Percentiles rank a stretch among this genome's conserved stretches.
phyloP scores from a whole-genome alignment of 2,113 vertebrate genomes.

The Callocephalon fimbriatum region DNA sequence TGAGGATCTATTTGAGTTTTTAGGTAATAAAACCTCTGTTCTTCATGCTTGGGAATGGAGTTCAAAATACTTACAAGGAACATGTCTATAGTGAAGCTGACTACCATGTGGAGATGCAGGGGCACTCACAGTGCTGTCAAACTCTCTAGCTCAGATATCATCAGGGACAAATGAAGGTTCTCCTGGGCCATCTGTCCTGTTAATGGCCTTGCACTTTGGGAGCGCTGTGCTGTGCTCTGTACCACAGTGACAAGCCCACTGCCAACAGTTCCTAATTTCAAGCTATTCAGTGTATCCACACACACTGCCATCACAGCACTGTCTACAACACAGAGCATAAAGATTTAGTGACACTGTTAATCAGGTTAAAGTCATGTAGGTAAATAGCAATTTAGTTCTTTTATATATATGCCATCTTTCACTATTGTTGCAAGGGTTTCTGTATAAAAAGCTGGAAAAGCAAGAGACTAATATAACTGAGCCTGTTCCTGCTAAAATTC shows the following conservation, averaged over 20 bases:
- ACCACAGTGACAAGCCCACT: background rate
- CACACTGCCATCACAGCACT: background rate
- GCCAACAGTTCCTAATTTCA: background rate
- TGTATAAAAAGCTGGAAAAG: background rate
- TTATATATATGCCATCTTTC: background rate
- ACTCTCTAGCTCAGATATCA: background rate
- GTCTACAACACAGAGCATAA: background rate
- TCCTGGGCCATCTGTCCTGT: background rate
- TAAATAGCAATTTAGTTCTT: background rate
- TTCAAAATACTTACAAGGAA: background rate
- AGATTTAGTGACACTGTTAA: background rate
- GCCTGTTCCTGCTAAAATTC: background rate
- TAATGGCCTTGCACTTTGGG: background rate
- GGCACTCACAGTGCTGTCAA: background rate
- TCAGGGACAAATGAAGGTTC: background rate
- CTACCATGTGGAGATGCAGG: background rate
- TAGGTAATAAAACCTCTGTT: background rate
- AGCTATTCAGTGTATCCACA: background rate
- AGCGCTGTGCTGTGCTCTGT: background rate
- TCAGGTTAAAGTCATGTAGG: background rate
- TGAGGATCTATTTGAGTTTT: background rate
- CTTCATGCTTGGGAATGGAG: background rate
- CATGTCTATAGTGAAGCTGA: rapidly evolving
- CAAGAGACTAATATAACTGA: background rate
- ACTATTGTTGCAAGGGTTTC: background rate